Conservation (phyloP, 2,113 vertebrate genomes). For the Eubucco bourcierii region DNA sequence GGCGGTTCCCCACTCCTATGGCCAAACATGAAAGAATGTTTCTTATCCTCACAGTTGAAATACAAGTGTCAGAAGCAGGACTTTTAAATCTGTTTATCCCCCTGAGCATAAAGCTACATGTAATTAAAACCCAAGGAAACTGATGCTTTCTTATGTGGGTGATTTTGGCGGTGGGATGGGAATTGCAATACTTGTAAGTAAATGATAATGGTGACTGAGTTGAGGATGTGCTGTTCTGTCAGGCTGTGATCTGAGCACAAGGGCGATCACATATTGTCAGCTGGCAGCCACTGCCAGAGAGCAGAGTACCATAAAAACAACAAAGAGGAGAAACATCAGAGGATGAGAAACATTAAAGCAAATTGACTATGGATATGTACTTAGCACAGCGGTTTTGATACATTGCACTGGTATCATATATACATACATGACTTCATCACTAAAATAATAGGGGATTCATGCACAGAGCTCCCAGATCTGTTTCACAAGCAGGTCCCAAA, state of each 20-base stretch:
- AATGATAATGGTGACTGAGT: background rate
- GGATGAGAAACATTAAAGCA: slow-evolving; percentile 45
- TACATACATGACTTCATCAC: background rate
- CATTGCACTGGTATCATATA: slow-evolving; percentile 20
- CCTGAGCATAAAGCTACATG: background rate
- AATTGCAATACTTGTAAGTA: background rate
- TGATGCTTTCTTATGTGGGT: background rate
- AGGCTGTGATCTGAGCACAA: background rate
- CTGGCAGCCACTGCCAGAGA: slow-evolving; percentile 2
- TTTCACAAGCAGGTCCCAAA: slow-evolving; percentile 8
- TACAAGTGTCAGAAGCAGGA: background rate
- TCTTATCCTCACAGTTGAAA: slow-evolving; percentile 38
- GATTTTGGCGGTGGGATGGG: background rate
- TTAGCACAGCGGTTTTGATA: slow-evolving; percentile 43
- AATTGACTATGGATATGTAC: background rate
- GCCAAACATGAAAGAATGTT: slow-evolving; percentile 12
- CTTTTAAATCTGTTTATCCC: background rate
- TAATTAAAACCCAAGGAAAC: background rate
- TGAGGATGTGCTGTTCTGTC: background rate
- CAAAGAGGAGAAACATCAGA: background rate
- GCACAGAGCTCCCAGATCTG: background rate
- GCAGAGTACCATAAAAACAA: background rate
- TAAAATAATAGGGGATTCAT: background rate
- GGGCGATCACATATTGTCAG: background rate
- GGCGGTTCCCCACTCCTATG: background rate